These are phyloP conservation scores for Gallinago paraguaiae DNA, from an alignment of 2,113 vertebrate species.

Conservation along the genomic window DNA sequence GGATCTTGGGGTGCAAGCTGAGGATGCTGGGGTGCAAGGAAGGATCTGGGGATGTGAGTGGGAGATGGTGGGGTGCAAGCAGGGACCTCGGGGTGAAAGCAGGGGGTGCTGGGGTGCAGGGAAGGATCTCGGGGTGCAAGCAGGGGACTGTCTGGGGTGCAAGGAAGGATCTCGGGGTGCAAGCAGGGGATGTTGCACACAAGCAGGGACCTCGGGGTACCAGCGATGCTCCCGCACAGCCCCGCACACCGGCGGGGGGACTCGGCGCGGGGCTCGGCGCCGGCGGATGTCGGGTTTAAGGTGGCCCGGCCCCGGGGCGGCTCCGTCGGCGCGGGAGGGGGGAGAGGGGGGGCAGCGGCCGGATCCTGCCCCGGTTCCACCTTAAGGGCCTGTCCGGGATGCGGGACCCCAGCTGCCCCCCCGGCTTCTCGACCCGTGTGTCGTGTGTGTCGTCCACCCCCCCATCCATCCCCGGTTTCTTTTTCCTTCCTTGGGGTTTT, in stretches of 20 bases:
- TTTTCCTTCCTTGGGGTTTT: background rate
- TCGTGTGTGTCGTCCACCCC: too few species aligned
- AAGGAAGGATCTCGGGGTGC: too few species aligned
- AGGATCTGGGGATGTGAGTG: background rate
- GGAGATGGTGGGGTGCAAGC: too few species aligned
- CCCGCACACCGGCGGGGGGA: background rate
- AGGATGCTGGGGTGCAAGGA: background rate
- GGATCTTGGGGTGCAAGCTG: background rate
- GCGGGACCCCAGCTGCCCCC: background rate
- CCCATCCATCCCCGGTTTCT: background rate
- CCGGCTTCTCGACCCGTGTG: background rate
- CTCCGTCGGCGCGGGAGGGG: background rate
- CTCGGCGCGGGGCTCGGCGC: background rate
- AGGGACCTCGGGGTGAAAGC: background rate
- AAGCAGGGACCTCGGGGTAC: background rate
- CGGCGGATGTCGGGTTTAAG: constrained; percentile 34
- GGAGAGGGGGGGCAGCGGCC: too few species aligned
- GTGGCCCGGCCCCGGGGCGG: background rate
- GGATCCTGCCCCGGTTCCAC: constrained; percentile 10
- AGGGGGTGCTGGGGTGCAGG: background rate
- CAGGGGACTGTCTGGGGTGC: too few species aligned
- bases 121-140: background rate
- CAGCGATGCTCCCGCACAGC: background rate
- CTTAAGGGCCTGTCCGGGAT: constrained; percentile 43
- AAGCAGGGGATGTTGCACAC: too few species aligned